Evolutionary conservation across 2,113 vertebrate species (phyloP), one percentile per base, ranked within the genome.

Genomic region (Nothobranchius furzeri): DNA sequence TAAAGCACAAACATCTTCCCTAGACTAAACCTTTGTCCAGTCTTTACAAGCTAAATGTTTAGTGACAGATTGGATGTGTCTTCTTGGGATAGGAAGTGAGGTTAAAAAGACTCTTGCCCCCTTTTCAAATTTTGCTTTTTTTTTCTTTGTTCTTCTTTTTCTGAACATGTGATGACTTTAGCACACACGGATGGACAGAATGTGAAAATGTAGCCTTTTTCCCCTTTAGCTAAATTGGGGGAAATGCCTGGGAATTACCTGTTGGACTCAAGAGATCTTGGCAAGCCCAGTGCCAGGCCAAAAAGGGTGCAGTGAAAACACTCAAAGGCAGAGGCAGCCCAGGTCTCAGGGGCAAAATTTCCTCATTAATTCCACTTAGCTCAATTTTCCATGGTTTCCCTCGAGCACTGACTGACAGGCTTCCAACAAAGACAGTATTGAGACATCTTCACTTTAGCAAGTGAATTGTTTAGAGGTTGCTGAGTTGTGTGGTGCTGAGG

Each of bases 241-340:
- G 87, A 88, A 86, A 89, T 88, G 79, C 85, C 75, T 87, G 82
- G 85, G 88, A 92, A 89, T 90, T 85, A 90, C 89, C 89, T 88
- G 85, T 60, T 73, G 78, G 75, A 72, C 82, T 82, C 69, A 0
- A 76, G 76, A 78, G 81, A 85, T 79, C 60, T 63, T 63, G 63
- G 79, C 86, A 50, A 86, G 57, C 60, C 48, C 11, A 62, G 42
- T 45, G 66, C 73, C 78, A 68, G 74, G 42, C 60, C 74, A 49
- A 68, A 50, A 60, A 42, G 56, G 72, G 52, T 60, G 64, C 81
- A 74, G 70, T 73, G 76, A 81, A 79, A 83, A 80, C 78, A 86
- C 85, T 87, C 78, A 88, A 85, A 83, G 81, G 73, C 60, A 37
- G 67, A 64, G 79, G 64, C 81, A 57, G 73, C 55, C 64, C 61